A percentile compares a stretch with the other conserved stretches of the same genome.
Conservation (phyloP, 2,888 invertebrate species). For the Epinotia brunnichana region DNA sequence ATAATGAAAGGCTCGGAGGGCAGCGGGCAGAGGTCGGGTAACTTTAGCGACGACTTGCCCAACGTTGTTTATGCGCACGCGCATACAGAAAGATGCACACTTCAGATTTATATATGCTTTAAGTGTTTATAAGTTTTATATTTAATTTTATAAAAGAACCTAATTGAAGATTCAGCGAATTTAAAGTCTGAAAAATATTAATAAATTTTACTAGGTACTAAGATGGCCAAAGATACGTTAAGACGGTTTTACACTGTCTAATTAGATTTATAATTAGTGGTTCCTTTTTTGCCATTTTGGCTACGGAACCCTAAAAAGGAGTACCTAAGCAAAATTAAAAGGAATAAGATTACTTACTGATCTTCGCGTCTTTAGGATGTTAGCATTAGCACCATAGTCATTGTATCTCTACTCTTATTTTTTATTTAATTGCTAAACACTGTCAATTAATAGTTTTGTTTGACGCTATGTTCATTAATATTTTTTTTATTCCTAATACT, state of each 20-base stretch:
- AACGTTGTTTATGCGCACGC: conserved; percentile 36
- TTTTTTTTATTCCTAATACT: neutral
- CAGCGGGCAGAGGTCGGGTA: conserved; percentile 36
- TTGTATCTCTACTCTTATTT: neutral
- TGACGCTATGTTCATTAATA: neutral
- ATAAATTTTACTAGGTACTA: neutral
- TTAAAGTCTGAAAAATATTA: neutral
- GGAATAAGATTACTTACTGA: too few relatives aligned
- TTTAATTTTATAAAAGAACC: too few relatives aligned
- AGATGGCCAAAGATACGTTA: too few relatives aligned
- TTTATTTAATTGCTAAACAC: conserved; percentile 3
- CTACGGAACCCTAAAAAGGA: too few relatives aligned
- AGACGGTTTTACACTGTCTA: too few relatives aligned
- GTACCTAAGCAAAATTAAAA: too few relatives aligned
- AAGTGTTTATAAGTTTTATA: neutral
- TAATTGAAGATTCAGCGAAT: too few relatives aligned
- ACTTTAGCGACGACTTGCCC: conserved; percentile 36
- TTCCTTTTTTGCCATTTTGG: too few relatives aligned
- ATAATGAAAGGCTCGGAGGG: conserved; percentile 28
- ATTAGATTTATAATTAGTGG: too few relatives aligned
- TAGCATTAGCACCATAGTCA: too few relatives aligned
- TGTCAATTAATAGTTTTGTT: conserved; percentile 17
- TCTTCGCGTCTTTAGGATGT: too few relatives aligned
- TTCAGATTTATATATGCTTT: conserved; percentile 7
- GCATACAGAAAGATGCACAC: neutral